Evolutionary conservation across 1,140 invertebrate genomes (phyloP), one percentile per base, ranked within the genome.

Genomic region (Hypsibius dujardini): DNA sequence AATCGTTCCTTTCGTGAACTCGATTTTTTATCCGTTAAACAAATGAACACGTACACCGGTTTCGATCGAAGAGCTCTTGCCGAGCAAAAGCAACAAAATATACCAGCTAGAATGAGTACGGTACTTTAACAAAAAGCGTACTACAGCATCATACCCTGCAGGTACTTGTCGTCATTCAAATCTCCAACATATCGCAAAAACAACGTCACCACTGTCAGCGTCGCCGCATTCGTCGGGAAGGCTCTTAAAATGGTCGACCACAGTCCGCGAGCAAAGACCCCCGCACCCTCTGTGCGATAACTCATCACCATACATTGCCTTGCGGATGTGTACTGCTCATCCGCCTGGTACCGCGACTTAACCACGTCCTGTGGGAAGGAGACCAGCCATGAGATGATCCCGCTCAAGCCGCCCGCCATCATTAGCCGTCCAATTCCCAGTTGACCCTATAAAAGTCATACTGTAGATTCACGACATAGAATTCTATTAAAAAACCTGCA

Each of bases 171-270:
- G 62, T 67, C 62, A 42, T 67, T 67, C 12, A 67, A 42, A 3
- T 67, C 12, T 12, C 62, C 45, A 42, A 67, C 62, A 42, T 67
- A 67, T 12, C 62, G 62, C 42, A 67, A 45, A 45, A 67, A 67
- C 12, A 67, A 42, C 62, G 86, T 86, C 15, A 94, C 89, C 1
- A 89, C 88, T 1, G 87, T 83, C 77, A 95, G 94, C 47, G 89
- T 92, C 1, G 88, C 88, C 0, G 90, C 92, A 76, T 95, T 95
- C n/a, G 87, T 88, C 0, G 92, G 90, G 79, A 95, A 94, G 0
- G 92, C 90, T 50, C 92, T 83, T 47, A 92, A 77, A 15, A 90
- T 77, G 0, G 90, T 88, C 0, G 90, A 88, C 12, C 82, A 84
- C 0, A 92, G 76, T 0, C 90, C 90, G 12, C 86, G 80, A 42